Percentiles rank a stretch among this genome's conserved stretches.
Conservation (phyloP, 2,888 invertebrate genomes). For the Allolobophora icterica region DNA sequence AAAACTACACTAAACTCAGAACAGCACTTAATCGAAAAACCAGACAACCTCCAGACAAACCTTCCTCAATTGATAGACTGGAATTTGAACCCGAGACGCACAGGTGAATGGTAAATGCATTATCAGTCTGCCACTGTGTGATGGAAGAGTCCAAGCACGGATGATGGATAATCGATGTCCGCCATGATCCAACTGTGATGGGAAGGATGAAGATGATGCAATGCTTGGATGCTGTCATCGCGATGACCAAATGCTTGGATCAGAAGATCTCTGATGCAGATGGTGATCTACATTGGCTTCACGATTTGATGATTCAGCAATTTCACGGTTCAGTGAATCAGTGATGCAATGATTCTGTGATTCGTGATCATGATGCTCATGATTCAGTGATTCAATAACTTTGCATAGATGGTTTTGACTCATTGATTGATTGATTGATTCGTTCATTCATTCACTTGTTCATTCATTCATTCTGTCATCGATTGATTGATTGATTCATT, state of each 20-base stretch:
- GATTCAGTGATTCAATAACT: neutral
- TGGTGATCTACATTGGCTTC: neutral
- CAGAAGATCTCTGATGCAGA: neutral
- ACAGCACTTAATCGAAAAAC: neutral
- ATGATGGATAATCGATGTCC: neutral
- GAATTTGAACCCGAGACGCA: neutral
- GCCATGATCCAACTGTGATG: neutral
- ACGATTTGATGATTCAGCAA: neutral
- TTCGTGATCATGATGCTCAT: neutral
- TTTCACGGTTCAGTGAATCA: neutral
- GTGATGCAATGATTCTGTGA: neutral
- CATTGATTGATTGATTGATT: too few species aligned
- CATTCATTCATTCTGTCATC: too few species aligned
- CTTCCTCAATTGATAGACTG: neutral
- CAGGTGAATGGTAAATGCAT: neutral
- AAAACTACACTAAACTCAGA: too few species aligned
- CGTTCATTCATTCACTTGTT: too few species aligned
- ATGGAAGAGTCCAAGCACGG: neutral
- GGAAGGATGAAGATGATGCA: neutral
- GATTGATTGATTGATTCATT: too few species aligned
- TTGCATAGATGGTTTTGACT: too few species aligned
- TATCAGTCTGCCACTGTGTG: neutral
- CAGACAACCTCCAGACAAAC: neutral
- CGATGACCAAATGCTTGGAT: neutral
- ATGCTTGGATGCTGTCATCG: neutral